These are phyloP conservation scores for Dicycla oo DNA, from an alignment of 2,888 invertebrate species.

Conservation along the genomic window DNA sequence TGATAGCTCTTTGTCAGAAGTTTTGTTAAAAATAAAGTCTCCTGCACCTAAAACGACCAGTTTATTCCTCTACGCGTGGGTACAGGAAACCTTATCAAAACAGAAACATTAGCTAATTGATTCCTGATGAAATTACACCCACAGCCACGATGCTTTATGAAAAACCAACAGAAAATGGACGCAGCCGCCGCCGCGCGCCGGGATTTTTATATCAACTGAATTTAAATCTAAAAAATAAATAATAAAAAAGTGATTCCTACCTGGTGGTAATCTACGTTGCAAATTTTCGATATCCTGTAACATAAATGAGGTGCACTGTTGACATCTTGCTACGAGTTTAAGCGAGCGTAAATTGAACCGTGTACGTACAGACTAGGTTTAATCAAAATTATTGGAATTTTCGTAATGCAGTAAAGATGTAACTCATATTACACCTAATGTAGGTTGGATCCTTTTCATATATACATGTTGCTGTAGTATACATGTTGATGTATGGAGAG, in stretches of 20 bases:
- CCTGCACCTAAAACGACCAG: background rate
- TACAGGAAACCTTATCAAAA: background rate
- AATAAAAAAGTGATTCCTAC: background rate
- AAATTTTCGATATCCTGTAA: conserved; percentile 4
- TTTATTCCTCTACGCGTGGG: background rate
- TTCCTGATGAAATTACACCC: background rate
- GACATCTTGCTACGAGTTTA: background rate
- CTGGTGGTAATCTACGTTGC: background rate
- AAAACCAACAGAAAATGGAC: conserved; percentile 6
- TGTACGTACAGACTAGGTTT: background rate
- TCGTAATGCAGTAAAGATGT: no score
- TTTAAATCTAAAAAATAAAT: background rate
- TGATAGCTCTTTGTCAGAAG: no score
- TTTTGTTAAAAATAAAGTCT: background rate
- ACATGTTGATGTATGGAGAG: no score
- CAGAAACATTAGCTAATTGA: background rate
- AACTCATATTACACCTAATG: no score
- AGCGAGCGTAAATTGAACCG: background rate
- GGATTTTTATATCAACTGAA: conserved; percentile 18
- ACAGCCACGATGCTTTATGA: background rate
- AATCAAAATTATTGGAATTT: conserved; percentile 1
- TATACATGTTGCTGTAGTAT: no score
- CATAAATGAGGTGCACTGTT: background rate
- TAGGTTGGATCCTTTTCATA: no score
- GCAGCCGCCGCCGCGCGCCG: background rate